These are phyloP conservation scores for Notolabrus celidotus DNA, from an alignment of 2,797 vertebrate species.

Conservation along the genomic window DNA sequence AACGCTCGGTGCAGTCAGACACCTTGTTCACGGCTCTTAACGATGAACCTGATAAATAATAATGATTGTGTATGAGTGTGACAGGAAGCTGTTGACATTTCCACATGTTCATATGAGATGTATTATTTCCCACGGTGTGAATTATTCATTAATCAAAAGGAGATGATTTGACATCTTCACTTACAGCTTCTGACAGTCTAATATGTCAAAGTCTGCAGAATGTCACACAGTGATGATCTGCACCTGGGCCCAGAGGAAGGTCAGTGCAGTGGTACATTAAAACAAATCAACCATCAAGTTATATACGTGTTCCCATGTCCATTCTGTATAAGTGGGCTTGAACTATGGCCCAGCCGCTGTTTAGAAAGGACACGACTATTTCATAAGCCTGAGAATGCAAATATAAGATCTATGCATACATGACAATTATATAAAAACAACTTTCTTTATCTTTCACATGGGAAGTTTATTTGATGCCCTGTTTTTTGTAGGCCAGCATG, in stretches of 20 bases:
- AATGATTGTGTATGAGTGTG: conserved; percentile 3
- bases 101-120: neutral
- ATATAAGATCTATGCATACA: neutral
- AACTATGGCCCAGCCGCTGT: conserved; percentile 15
- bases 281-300: conserved; percentile 71
- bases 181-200: conserved; percentile 14
- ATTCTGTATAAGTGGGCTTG: conserved; percentile 2
- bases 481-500: too few species aligned
- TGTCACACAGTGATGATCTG: conserved; percentile 29
- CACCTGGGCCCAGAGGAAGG: conserved; percentile 35
- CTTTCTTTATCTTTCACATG: too few species aligned
- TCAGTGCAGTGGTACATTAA: conserved; percentile 22
- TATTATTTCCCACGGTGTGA: conserved; percentile 18
- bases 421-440: too few species aligned
- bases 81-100: conserved; percentile 2
- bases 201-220: conserved; percentile 42
- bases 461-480: too few species aligned
- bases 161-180: conserved; percentile 27
- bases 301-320: conserved; percentile 32
- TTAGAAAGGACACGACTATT: conserved; percentile 8
- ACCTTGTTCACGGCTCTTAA: conserved; percentile 1
- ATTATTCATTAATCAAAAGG: conserved; percentile 38
- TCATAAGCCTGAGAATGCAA: neutral
- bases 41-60: conserved; percentile 5
- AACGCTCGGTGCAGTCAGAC: neutral